Base-by-base conservation (phyloP, 1,140 invertebrate genomes). In the Agrypnia vestita region DNA sequence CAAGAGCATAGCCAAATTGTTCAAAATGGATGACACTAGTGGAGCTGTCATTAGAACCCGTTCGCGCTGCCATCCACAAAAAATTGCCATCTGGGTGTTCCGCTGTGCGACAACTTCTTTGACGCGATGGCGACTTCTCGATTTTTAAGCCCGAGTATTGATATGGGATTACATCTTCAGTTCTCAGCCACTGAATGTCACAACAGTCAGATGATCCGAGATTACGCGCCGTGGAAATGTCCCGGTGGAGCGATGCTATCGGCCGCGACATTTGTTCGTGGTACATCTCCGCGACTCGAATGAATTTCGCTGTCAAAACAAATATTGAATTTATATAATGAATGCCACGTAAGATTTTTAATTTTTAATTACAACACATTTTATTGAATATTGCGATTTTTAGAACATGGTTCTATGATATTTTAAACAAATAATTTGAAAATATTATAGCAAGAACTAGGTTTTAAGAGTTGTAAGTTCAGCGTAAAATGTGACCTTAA, bases 201-300 rank as follows among this genome's bases (percentile, higher is more conserved):
- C 44, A 69, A 69, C 64, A 69, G 43, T 13, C 43, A 69, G 64
- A 69, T 69, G 64, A 69, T 69, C 64, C 64, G n/a, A 69, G 64
- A 69, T 69, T 69, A 47, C 44, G 17, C 43, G 44, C 64, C 15
- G 64, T 69, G 64, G 61, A 69, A 69, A 69, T 69, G 64, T 69
- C 64, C 35, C 35, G 25, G 19, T 64, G 19, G 9, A 1, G 6
- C 19, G 61, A 64, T 35, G 25, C 19, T 64, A 64, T 43, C 19
- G 35, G 19, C 8, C 12, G 21, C 25, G 25, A 35, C 25, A 35
- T 35, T 35, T 35, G 25, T 35, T 6, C 25, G 25, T 35, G 25
- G 6, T 35, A 35, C 25, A 35, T 6, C 1, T 35, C 17, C 15
- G 55, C 15, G 55, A 59, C 55, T 59, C 55, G 55, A 15, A 59